Conservation (phyloP, 2,888 invertebrate species). For the Lasiommata megera region DNA sequence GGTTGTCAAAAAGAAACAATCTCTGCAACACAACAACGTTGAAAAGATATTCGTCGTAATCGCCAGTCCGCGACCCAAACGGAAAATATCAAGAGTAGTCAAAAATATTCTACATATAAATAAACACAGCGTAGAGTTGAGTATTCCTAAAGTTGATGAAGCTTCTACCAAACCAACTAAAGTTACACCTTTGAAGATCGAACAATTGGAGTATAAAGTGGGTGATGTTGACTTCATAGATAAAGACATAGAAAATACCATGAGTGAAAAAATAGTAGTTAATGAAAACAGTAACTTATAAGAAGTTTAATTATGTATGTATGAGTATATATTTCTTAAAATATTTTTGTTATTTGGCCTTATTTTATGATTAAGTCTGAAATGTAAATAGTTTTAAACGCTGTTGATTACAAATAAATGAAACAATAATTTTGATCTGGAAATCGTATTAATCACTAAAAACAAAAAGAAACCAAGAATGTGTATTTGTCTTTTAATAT, state of each 20-base stretch:
- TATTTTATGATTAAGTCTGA: no score
- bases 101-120: slow-evolving; percentile 67
- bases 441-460: neutral
- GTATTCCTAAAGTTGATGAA: slow-evolving; percentile 58
- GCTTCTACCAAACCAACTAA: slow-evolving; percentile 65
- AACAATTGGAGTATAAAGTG: slow-evolving; percentile 34
- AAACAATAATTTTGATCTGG: neutral
- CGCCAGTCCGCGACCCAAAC: slow-evolving; percentile 56
- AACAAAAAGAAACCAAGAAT: neutral
- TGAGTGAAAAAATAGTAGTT: neutral
- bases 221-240: neutral
- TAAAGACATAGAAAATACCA: neutral
- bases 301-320: neutral
- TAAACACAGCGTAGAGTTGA: slow-evolving; percentile 62
- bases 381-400: no score
- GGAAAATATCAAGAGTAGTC: slow-evolving; percentile 53
- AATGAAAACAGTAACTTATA: neutral
- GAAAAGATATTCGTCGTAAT: slow-evolving; percentile 68
- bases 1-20: slow-evolving; percentile 46
- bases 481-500: neutral
- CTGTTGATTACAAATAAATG: no score
- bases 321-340: neutral
- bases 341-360: no score
- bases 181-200: slow-evolving; percentile 62
- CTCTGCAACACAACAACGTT: slow-evolving; percentile 51